Base-by-base conservation (phyloP, 2,888 invertebrate species). In the Andrena marginata region DNA sequence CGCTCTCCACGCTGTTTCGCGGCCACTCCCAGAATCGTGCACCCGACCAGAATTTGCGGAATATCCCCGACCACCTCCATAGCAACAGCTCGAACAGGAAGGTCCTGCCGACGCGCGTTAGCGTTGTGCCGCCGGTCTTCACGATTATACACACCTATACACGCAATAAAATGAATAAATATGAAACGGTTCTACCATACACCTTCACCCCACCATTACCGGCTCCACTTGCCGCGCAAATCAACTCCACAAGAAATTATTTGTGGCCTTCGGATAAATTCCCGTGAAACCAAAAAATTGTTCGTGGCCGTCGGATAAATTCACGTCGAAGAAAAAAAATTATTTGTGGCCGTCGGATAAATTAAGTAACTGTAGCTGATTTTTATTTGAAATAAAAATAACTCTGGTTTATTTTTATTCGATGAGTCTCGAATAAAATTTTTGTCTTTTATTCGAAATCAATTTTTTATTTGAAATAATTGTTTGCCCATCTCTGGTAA, bases 221-320 rank as follows among this genome's bases (percentile, higher is more conserved):
- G 16, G 2, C 16, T 2, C 51, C 49, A 81, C 87, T 88, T 78
- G 88, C 83, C 83, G 33, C 65, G 35, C 49, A 71, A 54, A 86
- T n/a, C n/a, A 73, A 48, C 29, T 0, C 23, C 23, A 23, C 23
- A 23, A 23, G 0, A 23, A 23, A 23, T 23, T 23, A 23, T 23
- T 23, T 23, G 23, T 23, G 23, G 23, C 23, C 23, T 0, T 23
- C 23, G 23, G 23, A 23, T 23, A 23, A 23, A 23, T 23, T 23
- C 23, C 0, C 23, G 23, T 23, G 1, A 23, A 23, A n/a, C n/a
- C n/a, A 23, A n/a, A 23, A 23, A 23, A 23, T 23, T 0, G 1
- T 23, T 23, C 1, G 23, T 23, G n/a, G n/a, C 23, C 23, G 23
- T 23, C 23, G 23, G 23, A 23, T 23, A 23, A 23, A 23, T 23